These are phyloP conservation scores for Drosophila melanosoma DNA, from an alignment of 2,888 invertebrate genomes.

Conservation along the genomic window DNA sequence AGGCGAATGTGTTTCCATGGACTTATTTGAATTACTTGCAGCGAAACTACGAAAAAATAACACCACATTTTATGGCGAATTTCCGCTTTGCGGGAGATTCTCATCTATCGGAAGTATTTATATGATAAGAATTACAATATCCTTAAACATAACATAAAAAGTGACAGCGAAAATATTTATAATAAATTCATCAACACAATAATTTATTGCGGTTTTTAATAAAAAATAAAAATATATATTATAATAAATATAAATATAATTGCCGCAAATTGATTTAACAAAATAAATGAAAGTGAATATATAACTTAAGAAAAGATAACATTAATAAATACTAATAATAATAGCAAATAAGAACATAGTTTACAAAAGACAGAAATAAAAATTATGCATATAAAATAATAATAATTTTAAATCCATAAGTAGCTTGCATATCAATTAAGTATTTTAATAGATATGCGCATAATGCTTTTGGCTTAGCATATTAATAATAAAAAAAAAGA, in stretches of 20 bases:
- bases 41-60: conserved; percentile 22
- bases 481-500: conserved; percentile 1
- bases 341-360: no score
- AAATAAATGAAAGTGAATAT: background rate
- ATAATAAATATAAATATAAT: background rate
- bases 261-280: background rate
- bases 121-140: conserved; percentile 18
- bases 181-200: background rate
- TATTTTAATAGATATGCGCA: conserved; percentile 3
- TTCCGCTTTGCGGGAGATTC: conserved; percentile 27
- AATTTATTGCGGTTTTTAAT: background rate
- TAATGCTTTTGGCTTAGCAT: background rate
- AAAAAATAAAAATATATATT: no score
- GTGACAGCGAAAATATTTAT: background rate
- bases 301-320: background rate
- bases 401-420: background rate
- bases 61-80: conserved; percentile 21
- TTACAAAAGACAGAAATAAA: background rate
- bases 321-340: background rate
- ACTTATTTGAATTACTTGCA: conserved; percentile 20
- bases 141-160: background rate
- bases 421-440: background rate
- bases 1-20: conserved; percentile 6
- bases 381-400: background rate
- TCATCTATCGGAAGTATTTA: conserved; percentile 18